Evolutionary conservation across 2,797 vertebrate species (phyloP).

Genomic region (Molossus molossus): DNA sequence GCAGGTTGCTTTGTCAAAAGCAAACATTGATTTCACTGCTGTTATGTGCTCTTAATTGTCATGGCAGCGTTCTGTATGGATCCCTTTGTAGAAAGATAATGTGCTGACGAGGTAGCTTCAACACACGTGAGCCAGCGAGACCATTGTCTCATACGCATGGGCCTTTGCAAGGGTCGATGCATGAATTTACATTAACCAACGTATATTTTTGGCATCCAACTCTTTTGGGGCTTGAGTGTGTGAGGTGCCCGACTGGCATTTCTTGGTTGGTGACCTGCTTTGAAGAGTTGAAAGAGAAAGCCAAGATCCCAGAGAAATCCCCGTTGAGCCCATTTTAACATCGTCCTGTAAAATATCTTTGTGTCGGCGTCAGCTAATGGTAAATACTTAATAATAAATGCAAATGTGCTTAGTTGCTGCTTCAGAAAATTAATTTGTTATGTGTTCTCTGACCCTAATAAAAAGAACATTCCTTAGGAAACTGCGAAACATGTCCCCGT

Average conservation of each 20-base stretch:
- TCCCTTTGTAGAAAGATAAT: constrained; percentile 15
- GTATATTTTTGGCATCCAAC: neutral
- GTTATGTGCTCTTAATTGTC: constrained; percentile 56
- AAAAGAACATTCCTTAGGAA: neutral
- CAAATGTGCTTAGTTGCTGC: neutral
- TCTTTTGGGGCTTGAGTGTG: neutral
- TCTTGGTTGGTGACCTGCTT: neutral
- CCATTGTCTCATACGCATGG: neutral
- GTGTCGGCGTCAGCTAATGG: neutral
- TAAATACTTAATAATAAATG: neutral
- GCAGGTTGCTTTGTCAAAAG: constrained; percentile 76
- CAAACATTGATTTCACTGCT: constrained; percentile 67
- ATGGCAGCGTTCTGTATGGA: neutral
- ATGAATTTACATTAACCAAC: neutral
- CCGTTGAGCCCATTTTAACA: neutral
- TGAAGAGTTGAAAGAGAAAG: neutral
- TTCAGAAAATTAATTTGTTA: neutral
- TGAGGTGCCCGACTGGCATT: neutral
- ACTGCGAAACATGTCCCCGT: neutral
- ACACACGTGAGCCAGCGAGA: neutral
- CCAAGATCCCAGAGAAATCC: neutral
- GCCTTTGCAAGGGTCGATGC: neutral
- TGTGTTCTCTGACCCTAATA: neutral
- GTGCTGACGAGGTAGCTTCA: neutral
- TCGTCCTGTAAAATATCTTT: neutral